Percentiles rank a stretch among this genome's conserved stretches.
Conservation (phyloP, 2,888 invertebrate genomes). For the Electrophaes corylata region DNA sequence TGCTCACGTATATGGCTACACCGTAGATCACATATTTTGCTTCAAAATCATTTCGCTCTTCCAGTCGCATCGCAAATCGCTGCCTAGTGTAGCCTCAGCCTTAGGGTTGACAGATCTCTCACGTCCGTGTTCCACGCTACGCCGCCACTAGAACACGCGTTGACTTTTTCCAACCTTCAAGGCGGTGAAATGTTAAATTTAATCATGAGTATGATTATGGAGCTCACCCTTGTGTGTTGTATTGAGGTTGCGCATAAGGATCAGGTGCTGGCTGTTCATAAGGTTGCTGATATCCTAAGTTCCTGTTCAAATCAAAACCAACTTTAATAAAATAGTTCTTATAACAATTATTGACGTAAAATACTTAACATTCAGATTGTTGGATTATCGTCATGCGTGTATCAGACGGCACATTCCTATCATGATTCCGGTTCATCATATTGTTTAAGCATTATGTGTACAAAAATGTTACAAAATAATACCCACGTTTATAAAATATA, state of each 20-base stretch:
- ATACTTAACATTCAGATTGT: constrained; percentile 52
- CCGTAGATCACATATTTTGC: too few relatives aligned
- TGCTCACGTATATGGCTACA: too few relatives aligned
- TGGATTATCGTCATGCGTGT: constrained; percentile 73
- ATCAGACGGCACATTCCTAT: constrained; percentile 84
- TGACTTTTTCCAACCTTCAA: background rate
- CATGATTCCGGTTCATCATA: constrained; percentile 77
- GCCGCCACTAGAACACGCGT: background rate
- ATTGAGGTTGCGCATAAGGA: constrained; percentile 68
- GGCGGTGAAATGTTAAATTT: background rate
- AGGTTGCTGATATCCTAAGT: constrained; percentile 70
- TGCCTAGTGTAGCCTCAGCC: too few relatives aligned
- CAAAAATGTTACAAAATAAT: background rate
- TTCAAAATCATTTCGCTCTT: too few relatives aligned
- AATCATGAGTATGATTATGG: background rate
- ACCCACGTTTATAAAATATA: too few relatives aligned
- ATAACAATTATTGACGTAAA: background rate
- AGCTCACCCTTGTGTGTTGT: constrained; percentile 64
- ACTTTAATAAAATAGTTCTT: background rate
- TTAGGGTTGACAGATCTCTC: background rate
- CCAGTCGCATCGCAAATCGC: too few relatives aligned
- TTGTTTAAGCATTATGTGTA: background rate
- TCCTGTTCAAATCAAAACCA: constrained; percentile 49
- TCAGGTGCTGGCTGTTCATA: constrained; percentile 70
- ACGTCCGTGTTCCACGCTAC: background rate